These are phyloP conservation scores for Syngnathus scovelli DNA, from an alignment of 2,113 vertebrate species.

Conservation along the genomic window DNA sequence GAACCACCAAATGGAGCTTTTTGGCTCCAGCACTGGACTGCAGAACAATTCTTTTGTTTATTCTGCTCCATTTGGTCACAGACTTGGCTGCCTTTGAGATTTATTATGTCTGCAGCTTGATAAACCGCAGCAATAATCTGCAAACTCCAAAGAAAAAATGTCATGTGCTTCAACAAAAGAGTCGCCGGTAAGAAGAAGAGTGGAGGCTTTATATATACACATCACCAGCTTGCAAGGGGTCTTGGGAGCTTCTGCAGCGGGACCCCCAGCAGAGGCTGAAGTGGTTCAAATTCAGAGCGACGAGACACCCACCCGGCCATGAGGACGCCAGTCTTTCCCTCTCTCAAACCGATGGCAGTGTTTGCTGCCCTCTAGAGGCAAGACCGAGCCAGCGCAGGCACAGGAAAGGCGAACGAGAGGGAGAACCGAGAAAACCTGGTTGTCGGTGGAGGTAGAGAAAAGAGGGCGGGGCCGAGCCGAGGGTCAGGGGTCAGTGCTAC, in stretches of 20 bases:
- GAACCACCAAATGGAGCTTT: background rate
- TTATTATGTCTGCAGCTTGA: background rate
- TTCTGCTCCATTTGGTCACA: background rate
- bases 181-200: background rate
- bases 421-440: background rate
- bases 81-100: background rate
- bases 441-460: constrained; percentile 10
- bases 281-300: background rate
- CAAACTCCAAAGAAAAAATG: background rate
- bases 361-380: constrained; percentile 62
- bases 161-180: background rate
- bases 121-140: background rate
- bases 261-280: background rate
- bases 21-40: background rate
- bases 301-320: background rate
- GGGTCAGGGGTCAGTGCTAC: constrained; percentile 38
- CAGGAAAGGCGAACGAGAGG: constrained; percentile 39
- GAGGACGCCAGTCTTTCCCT: background rate
- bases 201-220: constrained; percentile 30
- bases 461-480: background rate
- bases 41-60: background rate
- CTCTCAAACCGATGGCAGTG: constrained; percentile 6
- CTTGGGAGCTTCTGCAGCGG: constrained; percentile 25
- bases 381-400: constrained; percentile 65
- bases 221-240: constrained; percentile 50